Percentiles rank a stretch among this genome's conserved stretches.
phyloP scores from a whole-genome alignment of 1,140 invertebrate species.

The Drosophila sulfurigaster region DNA sequence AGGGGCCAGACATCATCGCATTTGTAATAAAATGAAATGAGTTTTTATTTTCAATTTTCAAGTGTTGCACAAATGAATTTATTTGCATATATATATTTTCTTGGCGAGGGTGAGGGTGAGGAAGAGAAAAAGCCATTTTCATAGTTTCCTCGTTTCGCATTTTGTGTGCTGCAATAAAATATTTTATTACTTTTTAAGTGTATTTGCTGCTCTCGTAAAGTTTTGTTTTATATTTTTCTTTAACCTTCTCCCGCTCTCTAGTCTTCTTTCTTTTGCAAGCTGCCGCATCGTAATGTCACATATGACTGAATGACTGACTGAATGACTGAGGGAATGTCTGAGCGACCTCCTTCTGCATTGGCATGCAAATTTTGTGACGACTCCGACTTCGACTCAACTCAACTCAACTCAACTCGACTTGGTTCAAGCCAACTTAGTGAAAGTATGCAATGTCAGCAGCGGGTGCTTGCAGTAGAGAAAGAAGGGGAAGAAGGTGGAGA shows the following conservation, averaged over 20 bases:
- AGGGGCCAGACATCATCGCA: neutral
- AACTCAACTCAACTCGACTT: constrained; percentile 21
- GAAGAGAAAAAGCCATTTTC: constrained; percentile 19
- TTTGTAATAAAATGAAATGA: constrained; percentile 15
- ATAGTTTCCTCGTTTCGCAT: constrained; percentile 45
- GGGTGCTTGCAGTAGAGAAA: neutral
- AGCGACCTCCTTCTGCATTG: constrained; percentile 57
- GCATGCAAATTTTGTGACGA: constrained; percentile 69
- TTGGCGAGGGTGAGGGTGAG: neutral
- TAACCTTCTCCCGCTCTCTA: neutral
- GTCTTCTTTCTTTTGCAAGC: neutral
- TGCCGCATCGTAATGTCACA: constrained; percentile 61
- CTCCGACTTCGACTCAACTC: constrained; percentile 4
- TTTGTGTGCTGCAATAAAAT: constrained; percentile 66
- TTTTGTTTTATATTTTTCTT: constrained; percentile 57
- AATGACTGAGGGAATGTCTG: constrained; percentile 52
- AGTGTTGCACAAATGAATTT: constrained; percentile 27
- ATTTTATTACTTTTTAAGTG: constrained; percentile 81
- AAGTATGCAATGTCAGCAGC: constrained; percentile 68
- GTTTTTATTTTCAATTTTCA: constrained; percentile 18
- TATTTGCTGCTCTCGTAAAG: constrained; percentile 74
- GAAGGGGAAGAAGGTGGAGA: neutral
- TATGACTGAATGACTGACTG: constrained; percentile 45
- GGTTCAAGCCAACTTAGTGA: constrained; percentile 57
- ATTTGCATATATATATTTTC: constrained; percentile 49